phyloP scores from a whole-genome alignment of 2,888 invertebrate species.

The Tuta absoluta region DNA sequence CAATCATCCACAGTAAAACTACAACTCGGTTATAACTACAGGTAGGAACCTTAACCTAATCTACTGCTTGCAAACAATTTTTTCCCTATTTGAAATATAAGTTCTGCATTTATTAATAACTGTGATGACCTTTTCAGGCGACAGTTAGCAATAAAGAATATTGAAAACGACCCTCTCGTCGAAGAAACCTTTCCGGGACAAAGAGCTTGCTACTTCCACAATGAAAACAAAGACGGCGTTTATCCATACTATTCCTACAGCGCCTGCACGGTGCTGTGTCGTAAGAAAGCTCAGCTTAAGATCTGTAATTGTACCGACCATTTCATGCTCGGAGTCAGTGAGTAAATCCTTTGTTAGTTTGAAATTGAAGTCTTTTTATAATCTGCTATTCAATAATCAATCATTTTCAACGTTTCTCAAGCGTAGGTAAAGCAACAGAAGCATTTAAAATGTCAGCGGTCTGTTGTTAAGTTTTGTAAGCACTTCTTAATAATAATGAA shows the following conservation, averaged over 20 bases:
- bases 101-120: background rate
- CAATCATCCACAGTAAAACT: conserved; percentile 82
- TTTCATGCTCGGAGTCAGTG: conserved; percentile 84
- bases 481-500: no score
- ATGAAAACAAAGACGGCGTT: conserved; percentile 83
- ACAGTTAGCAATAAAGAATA: conserved; percentile 79
- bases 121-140: conserved; percentile 59
- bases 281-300: conserved; percentile 83
- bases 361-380: background rate
- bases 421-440: background rate
- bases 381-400: conserved; percentile 6
- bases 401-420: conserved; percentile 1
- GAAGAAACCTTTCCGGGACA: conserved; percentile 82
- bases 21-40: conserved; percentile 54
- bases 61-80: background rate
- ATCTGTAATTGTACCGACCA: conserved; percentile 86
- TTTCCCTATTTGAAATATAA: background rate
- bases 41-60: no score
- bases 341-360: conserved; percentile 35
- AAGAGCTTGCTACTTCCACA: conserved; percentile 85
- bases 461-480: background rate
- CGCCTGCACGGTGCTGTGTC: conserved; percentile 86
- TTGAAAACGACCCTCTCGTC: conserved; percentile 85
- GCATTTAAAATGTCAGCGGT: background rate
- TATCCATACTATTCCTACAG: conserved; percentile 87